Conservation (phyloP, 2,888 invertebrate genomes). For the Monoplex corrugatus region DNA sequence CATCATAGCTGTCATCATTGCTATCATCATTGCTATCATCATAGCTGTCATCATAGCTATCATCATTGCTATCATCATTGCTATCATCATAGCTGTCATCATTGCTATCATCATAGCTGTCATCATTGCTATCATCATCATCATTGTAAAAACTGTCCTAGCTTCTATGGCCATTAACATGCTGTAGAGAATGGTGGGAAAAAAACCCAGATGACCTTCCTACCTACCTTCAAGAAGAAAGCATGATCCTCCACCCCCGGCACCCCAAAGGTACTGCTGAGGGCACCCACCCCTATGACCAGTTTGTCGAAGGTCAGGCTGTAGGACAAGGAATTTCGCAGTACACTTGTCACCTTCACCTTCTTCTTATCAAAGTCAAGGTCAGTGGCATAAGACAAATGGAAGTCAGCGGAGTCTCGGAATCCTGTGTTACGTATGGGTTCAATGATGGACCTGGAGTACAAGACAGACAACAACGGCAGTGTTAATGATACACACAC, state of each 20-base stretch:
- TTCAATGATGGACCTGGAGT: slow-evolving; percentile 81
- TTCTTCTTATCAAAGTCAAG: slow-evolving; percentile 73
- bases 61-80: too few relatives aligned
- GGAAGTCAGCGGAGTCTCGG: slow-evolving; percentile 79
- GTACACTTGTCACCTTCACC: slow-evolving; percentile 75
- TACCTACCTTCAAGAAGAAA: slow-evolving; percentile 81
- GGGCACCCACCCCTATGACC: slow-evolving; percentile 82
- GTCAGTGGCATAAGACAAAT: slow-evolving; percentile 76
- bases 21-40: too few relatives aligned
- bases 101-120: too few relatives aligned
- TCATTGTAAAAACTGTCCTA: too few relatives aligned
- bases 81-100: too few relatives aligned
- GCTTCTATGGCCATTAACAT: too few relatives aligned
- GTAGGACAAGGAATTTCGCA: slow-evolving; percentile 73
- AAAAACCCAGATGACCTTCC: too few relatives aligned
- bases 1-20: too few relatives aligned
- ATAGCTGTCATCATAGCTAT: too few relatives aligned
- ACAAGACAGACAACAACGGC: not conserved
- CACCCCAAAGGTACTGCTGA: slow-evolving; percentile 82
- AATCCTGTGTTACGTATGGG: slow-evolving; percentile 81
- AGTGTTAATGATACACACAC: too few relatives aligned
- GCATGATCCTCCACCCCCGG: slow-evolving; percentile 82
- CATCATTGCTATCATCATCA: too few relatives aligned
- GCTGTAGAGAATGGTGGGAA: too few relatives aligned
- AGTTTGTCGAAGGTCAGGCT: slow-evolving; percentile 80